Evolutionary conservation across 1,140 invertebrate species (phyloP).

Genomic region (Drosophila willistoni): DNA sequence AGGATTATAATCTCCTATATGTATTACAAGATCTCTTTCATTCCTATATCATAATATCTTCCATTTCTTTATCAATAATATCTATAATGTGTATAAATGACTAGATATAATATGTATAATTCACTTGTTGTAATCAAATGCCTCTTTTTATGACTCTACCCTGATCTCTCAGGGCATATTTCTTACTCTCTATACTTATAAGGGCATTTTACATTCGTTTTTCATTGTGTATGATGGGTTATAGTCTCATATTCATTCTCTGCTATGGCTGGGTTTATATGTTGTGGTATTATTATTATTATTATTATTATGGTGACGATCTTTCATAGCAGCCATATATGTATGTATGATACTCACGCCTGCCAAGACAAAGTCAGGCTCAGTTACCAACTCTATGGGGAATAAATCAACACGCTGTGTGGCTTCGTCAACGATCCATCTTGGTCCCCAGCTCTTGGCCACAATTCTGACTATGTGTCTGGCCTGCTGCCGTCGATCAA

Average conservation of each 20-base stretch:
- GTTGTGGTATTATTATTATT: constrained; percentile 26
- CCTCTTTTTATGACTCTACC: constrained; percentile 14
- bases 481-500: constrained; percentile 76
- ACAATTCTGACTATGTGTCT: constrained; percentile 35
- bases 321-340: constrained; percentile 44
- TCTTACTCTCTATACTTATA: constrained; percentile 12
- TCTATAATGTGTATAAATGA: not conserved
- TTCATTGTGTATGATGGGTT: constrained; percentile 2
- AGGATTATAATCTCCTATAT: too few relatives aligned
- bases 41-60: too few relatives aligned
- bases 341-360: constrained; percentile 33
- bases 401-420: constrained; percentile 83
- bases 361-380: constrained; percentile 38
- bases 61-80: not conserved
- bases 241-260: constrained; percentile 26
- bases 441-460: constrained; percentile 38
- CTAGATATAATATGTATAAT: not conserved
- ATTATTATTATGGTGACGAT: constrained; percentile 43
- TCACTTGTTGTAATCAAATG: constrained; percentile 36
- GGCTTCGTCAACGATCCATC: constrained; percentile 82
- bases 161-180: not conserved
- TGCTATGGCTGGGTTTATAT: constrained; percentile 25
- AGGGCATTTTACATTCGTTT: constrained; percentile 49
- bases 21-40: too few relatives aligned
- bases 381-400: constrained; percentile 65